These are phyloP conservation scores for Neopelma chrysocephalum DNA, from an alignment of 2,797 vertebrate species.

Conservation along the genomic window DNA sequence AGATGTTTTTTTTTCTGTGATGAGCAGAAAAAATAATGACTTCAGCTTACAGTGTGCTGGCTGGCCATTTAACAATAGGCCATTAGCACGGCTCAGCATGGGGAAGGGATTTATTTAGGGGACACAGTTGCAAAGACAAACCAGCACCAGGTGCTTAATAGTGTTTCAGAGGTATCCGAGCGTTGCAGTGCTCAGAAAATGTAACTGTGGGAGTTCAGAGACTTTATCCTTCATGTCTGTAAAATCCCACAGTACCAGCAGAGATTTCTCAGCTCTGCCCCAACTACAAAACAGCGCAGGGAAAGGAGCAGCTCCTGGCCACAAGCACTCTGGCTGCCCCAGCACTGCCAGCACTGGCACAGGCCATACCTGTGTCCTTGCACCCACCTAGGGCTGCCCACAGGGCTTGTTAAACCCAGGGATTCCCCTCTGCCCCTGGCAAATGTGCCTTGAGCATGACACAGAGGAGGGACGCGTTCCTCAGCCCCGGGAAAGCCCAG, in stretches of 20 bases:
- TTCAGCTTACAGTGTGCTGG: neutral
- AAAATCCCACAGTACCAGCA: slow-evolving; percentile 14
- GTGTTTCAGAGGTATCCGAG: neutral
- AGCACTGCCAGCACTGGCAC: fast-evolving
- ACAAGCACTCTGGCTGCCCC: fast-evolving
- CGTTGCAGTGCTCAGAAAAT: slow-evolving; percentile 26
- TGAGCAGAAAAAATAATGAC: neutral
- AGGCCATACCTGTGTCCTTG: fast-evolving
- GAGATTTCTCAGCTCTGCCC: slow-evolving; percentile 25
- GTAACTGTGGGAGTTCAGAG: slow-evolving; percentile 41
- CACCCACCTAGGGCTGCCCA: neutral
- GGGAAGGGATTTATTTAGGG: slow-evolving; percentile 54
- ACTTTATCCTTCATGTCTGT: slow-evolving; percentile 28
- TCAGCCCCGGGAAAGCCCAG: fast-evolving
- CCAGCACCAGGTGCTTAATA: slow-evolving; percentile 52
- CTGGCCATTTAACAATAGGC: slow-evolving; percentile 23
- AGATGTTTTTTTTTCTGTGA: neutral
- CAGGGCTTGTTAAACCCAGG: fast-evolving
- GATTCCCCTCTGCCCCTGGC: neutral
- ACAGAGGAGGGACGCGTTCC: fast-evolving
- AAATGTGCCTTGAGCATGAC: neutral
- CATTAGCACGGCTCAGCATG: slow-evolving; percentile 13
- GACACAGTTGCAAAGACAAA: slow-evolving; percentile 12
- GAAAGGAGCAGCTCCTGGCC: neutral
- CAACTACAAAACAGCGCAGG: neutral